Evolutionary conservation across 2,797 vertebrate genomes (phyloP).

Genomic region (Neostethus bicornis): DNA sequence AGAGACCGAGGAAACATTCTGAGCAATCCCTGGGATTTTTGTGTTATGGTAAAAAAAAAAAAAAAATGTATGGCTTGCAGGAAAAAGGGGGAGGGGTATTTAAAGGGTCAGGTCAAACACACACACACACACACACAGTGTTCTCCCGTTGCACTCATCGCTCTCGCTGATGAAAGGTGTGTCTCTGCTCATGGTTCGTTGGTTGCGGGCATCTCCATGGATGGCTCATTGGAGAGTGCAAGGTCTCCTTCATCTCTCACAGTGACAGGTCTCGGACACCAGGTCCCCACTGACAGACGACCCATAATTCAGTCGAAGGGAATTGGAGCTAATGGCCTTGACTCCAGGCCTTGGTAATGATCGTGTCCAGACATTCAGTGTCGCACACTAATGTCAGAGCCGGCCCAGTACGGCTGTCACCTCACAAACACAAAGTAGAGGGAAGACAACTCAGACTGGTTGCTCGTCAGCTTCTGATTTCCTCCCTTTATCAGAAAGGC

Average conservation of each 20-base stretch:
- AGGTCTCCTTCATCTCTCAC: slow-evolving; percentile 78
- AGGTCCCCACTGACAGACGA: slow-evolving; percentile 76
- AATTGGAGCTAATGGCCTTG: slow-evolving; percentile 72
- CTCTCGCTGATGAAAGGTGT: slow-evolving; percentile 80
- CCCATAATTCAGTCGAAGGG: slow-evolving; percentile 73
- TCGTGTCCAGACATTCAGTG: slow-evolving; percentile 62
- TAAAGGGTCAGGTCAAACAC: slow-evolving; percentile 54
- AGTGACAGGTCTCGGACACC: slow-evolving; percentile 74
- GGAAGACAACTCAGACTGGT: neutral
- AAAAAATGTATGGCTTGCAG: slow-evolving; percentile 36
- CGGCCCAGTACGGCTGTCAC: slow-evolving; percentile 26
- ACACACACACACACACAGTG: slow-evolving; percentile 33
- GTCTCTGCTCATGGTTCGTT: slow-evolving; percentile 70
- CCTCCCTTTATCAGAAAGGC: too few species aligned
- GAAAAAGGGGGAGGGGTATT: slow-evolving; percentile 49
- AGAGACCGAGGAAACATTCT: slow-evolving; percentile 42
- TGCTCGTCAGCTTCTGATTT: neutral
- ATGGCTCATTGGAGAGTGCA: slow-evolving; percentile 80
- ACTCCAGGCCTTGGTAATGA: slow-evolving; percentile 70
- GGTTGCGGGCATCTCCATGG: slow-evolving; percentile 72
- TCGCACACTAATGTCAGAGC: slow-evolving; percentile 36
- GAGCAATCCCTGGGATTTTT: slow-evolving; percentile 37
- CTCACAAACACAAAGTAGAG: slow-evolving; percentile 4
- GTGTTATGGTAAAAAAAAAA: slow-evolving; percentile 21
- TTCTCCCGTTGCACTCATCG: slow-evolving; percentile 59